These are phyloP conservation scores for Pectinophora gossypiella DNA, from an alignment of 1,140 invertebrate genomes.

Conservation along the genomic window DNA sequence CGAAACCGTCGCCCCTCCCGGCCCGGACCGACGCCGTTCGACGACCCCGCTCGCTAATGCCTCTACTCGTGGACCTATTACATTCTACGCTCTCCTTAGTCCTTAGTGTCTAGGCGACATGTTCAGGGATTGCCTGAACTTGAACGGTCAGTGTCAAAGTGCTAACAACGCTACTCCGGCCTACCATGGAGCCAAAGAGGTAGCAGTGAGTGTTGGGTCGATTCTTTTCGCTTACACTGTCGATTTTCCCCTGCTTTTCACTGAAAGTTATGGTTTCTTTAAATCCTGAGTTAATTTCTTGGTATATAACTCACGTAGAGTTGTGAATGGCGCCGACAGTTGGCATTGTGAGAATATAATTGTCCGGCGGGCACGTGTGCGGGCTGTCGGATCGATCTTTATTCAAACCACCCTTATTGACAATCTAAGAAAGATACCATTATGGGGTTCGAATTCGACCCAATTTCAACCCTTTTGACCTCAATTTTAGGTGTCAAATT, in stretches of 20 bases:
- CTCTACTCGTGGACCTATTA: conserved; percentile 32
- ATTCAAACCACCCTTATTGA: not conserved
- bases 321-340: not conserved
- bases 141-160: not conserved
- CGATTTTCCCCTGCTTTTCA: no score
- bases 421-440: not conserved
- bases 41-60: conserved; percentile 61
- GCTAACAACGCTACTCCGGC: not conserved
- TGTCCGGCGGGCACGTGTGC: conserved; percentile 10
- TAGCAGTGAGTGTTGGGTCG: not conserved
- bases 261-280: no score
- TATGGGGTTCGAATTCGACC: not conserved
- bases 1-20: conserved; percentile 66
- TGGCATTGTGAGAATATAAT: not conserved
- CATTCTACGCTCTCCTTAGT: not conserved
- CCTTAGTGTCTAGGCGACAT: not conserved
- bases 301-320: no score
- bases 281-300: no score
- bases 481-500: not conserved
- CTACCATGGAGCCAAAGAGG: not conserved
- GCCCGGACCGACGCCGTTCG: conserved; percentile 60
- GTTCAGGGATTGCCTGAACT: not conserved
- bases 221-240: not conserved
- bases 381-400: conserved; percentile 13
- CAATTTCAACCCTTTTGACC: not conserved